These are phyloP conservation scores for Ifrita kowaldi DNA, from an alignment of 2,113 vertebrate species.

Conservation along the genomic window DNA sequence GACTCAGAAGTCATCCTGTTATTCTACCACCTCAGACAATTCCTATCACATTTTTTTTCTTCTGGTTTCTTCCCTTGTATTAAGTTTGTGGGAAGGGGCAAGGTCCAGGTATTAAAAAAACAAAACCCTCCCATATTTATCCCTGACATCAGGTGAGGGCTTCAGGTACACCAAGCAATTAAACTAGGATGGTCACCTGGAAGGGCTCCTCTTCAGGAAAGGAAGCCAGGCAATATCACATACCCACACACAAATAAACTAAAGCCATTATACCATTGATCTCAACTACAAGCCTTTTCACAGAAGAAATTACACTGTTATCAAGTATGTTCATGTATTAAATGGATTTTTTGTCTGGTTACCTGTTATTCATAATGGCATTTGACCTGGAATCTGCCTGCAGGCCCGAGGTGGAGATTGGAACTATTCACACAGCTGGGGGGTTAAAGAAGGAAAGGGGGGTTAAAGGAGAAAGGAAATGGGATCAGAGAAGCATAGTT, in stretches of 20 bases:
- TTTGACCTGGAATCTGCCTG: background rate
- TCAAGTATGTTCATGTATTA: background rate
- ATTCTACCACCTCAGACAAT: background rate
- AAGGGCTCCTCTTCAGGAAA: background rate
- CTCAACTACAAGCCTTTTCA: background rate
- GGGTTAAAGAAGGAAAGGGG: background rate
- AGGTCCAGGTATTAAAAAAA: background rate
- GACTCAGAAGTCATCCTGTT: background rate
- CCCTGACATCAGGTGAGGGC: background rate
- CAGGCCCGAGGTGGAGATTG: background rate
- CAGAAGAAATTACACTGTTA: background rate
- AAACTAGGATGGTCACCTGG: background rate
- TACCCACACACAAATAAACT: background rate
- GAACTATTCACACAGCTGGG: background rate
- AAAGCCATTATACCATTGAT: background rate
- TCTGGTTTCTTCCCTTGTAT: background rate
- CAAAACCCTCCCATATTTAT: background rate
- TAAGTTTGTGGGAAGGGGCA: background rate
- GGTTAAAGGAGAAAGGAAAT: background rate
- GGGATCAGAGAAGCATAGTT: background rate
- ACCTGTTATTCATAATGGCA: background rate
- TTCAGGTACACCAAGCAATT: background rate
- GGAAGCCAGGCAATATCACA: background rate
- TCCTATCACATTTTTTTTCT: background rate
- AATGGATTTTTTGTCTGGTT: background rate